Base-by-base conservation (phyloP, 2,797 vertebrate genomes). In the Dendrocincla fuliginosa region DNA sequence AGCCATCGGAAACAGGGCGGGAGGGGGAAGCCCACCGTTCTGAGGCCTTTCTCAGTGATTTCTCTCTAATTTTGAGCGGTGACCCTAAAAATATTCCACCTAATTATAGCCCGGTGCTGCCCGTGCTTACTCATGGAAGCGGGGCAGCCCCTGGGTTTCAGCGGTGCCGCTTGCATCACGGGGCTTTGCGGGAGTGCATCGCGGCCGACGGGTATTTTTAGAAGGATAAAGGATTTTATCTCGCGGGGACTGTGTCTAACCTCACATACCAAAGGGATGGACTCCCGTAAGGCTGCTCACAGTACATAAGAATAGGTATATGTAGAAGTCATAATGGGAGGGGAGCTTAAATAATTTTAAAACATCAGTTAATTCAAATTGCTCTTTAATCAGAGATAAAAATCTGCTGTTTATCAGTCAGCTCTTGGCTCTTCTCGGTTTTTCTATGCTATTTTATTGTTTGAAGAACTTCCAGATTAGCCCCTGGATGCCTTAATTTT, bases 351-450 rank as follows among this genome's bases (percentile, higher is more conserved):
- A 47, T 59, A 8, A 10, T 84, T 80, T 74, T 33, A 44, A 78
- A 90, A 23, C 60, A 50, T 64, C 57, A 59, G 37, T 65, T 70
- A 76, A 76, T 88, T 93, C 61, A 90, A 88, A 82, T 91, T 49
- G 14, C 56, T 67, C 39, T 83, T 84, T 81, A 80, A 79, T 94
- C 57, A 52, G 44, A 79, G 80, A 80, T 87, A 55, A 88, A 49
- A 84, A 95, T 95, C 75, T 94, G 63, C 79, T 91, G 52, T 82
- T 95, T 68, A 11, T 87, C 50, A 35, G 56, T 63, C 87, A 93
- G 70, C 46, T 92, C 69, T 71, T 89, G 87, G 76, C 76, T 90
- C 82, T 69, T 65, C 63, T 73, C 5, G 3, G 18, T 53, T 89
- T 89, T 93, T 95, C 46, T 60, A 33, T 61, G 32, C 6, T 71